Base-by-base conservation (phyloP, 2,113 vertebrate species). In the Trochalopteron elliotii region DNA sequence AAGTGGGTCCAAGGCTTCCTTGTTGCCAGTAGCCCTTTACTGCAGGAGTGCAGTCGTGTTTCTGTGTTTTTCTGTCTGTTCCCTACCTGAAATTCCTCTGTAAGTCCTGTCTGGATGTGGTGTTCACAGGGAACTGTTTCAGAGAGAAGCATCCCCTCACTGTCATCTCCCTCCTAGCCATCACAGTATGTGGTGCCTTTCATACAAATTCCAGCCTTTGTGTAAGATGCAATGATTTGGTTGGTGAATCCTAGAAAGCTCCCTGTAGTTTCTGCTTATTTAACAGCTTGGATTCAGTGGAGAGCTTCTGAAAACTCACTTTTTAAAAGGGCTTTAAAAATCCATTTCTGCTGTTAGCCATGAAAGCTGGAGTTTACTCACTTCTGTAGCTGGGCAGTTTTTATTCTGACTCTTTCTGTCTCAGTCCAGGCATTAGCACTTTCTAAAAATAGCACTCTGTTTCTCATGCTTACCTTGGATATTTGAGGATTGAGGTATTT, bases 1-100 rank as follows among this genome's bases (percentile, higher is more conserved):
- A 98, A 98, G 99, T 99, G 96, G 97, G 98, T 93, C 1, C 0
- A 7, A 76, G 25, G 22, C 31, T 15, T 52, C 3, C 0, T 2
- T 1, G 1, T 28, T 63, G 60, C 33, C 28, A 2, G 1, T 2
- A 64, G 70, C 25, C 47, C 44, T 82, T 82, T 40, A 35, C 30
- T 68, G 52, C 49, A 45, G 57, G 63, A 27, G 2, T 37, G 12
- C 22, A 27, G 9, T 25, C 0, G 0, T 33, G 16, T 53, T 69
- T 61, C 39, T 84, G 45, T 31, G 31, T 15, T 60, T 6, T 1
- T 49, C 18, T 89, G 11, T 82, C 30, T 85, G 65, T 50, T 85
- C 15, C 53, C n/a, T 53, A 3, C 65, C 23, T 84, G 40, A 75
- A 2, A 55, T 52, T 72, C 28, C 44, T 63, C 40, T 68, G 1